Conservation (phyloP, 2,113 vertebrate species). For the Pluvialis apricaria region DNA sequence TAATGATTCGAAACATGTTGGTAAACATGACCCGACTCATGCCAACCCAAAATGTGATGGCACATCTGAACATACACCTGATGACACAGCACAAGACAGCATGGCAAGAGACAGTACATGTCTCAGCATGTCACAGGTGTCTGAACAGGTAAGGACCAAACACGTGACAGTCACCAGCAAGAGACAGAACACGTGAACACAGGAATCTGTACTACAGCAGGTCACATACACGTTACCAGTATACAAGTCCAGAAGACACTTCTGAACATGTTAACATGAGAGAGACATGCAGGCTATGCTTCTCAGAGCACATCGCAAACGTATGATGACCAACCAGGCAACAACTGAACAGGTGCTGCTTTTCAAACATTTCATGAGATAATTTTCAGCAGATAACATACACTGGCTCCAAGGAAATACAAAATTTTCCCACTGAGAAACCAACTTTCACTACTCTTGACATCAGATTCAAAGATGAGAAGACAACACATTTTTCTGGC, state of each 20-base stretch:
- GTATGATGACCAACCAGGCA: background rate
- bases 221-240: rapidly evolving
- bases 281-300: background rate
- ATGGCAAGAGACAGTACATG: background rate
- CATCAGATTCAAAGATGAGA: background rate
- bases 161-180: background rate
- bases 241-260: background rate
- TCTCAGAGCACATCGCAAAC: background rate
- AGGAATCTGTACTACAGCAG: rapidly evolving
- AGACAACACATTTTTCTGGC: background rate
- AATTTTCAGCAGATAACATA: background rate
- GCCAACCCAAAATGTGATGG: background rate
- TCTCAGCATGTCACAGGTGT: background rate
- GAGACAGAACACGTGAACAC: background rate
- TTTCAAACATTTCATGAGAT: background rate
- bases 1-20: background rate
- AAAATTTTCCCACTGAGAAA: background rate
- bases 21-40: background rate
- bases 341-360: background rate
- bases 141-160: background rate
- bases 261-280: background rate
- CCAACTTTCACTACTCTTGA: background rate
- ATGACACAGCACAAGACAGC: background rate
- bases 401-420: background rate
- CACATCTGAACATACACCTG: background rate